Evolutionary conservation across 2,797 vertebrate species (phyloP).

Genomic region (Squalus acanthias): DNA sequence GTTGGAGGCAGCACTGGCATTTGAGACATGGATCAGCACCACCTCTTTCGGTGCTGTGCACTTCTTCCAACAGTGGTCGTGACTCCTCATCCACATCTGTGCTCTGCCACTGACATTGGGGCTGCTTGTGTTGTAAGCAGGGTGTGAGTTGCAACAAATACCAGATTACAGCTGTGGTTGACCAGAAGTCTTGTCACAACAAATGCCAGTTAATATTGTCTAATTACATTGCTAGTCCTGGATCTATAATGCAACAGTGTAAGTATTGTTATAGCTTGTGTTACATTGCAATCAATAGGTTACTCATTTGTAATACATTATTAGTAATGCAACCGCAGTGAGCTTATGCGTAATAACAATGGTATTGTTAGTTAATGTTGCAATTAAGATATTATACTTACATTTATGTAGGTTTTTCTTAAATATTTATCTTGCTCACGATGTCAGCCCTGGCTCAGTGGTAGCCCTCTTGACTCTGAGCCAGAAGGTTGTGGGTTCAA

Average conservation of each 20-base stretch:
- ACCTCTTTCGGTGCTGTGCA: no score
- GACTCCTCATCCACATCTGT: not conserved
- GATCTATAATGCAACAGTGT: not conserved
- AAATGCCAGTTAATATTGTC: not conserved
- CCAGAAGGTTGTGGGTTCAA: not conserved
- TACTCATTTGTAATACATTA: not conserved
- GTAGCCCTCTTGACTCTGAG: not conserved
- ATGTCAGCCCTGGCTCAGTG: not conserved
- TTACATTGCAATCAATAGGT: not conserved
- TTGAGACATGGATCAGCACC: not conserved
- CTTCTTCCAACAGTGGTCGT: not conserved
- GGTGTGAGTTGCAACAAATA: not conserved
- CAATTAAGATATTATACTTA: not conserved
- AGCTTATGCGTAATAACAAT: not conserved
- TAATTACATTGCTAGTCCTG: not conserved
- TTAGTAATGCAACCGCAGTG: not conserved
- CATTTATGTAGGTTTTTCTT: not conserved
- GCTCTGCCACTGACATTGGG: not conserved
- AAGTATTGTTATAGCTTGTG: not conserved
- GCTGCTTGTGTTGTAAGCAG: not conserved
- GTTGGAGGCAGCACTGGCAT: not conserved
- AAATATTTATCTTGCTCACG: not conserved
- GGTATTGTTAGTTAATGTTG: not conserved
- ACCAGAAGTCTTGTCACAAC: not conserved
- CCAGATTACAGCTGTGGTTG: not conserved